Percentiles rank a stretch among this genome's conserved stretches.
These are phyloP conservation scores for Malurus melanocephalus DNA, from an alignment of 2,113 vertebrate species.

Conservation along the genomic window DNA sequence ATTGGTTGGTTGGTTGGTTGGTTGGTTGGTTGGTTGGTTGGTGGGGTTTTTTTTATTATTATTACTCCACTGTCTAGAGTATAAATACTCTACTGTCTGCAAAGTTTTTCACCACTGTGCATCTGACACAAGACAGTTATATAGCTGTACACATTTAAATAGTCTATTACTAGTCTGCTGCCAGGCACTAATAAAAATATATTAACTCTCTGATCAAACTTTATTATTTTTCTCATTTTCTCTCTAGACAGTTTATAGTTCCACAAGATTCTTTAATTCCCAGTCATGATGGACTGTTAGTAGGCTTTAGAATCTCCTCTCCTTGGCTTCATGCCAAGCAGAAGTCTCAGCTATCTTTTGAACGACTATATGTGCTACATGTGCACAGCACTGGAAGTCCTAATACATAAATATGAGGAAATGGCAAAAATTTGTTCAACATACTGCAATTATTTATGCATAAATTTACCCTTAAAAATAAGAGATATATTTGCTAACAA, in stretches of 20 bases:
- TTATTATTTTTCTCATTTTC: constrained; percentile 54
- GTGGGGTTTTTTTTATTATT: background rate
- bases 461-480: background rate
- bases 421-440: background rate
- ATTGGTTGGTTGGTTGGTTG: background rate
- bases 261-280: constrained; percentile 45
- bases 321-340: constrained; percentile 44
- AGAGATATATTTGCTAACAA: background rate
- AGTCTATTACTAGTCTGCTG: constrained; percentile 36
- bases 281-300: constrained; percentile 18
- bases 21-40: background rate
- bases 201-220: constrained; percentile 40
- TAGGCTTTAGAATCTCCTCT: constrained; percentile 35
- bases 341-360: constrained; percentile 41
- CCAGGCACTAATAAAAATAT: constrained; percentile 47
- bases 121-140: background rate
- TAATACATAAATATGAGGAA: background rate
- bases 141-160: constrained; percentile 1
- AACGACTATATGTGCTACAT: background rate
- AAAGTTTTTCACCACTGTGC: background rate
- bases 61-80: background rate
- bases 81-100: constrained; percentile 4
- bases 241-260: constrained; percentile 42
- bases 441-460: background rate
- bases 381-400: background rate